Conservation (phyloP, 2,797 vertebrate genomes). For the Hephaestus fuliginosus region DNA sequence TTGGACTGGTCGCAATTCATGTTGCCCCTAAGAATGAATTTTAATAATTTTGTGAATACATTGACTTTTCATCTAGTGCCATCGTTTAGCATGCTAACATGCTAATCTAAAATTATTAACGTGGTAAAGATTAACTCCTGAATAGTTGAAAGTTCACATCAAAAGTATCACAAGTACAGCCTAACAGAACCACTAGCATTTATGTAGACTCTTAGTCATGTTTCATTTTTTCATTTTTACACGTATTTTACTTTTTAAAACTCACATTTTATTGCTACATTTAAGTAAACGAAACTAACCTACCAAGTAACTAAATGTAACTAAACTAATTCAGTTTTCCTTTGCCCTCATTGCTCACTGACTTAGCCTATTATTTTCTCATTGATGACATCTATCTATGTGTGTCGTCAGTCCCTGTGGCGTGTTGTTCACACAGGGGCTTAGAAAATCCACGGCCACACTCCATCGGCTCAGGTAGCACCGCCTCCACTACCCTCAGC, state of each 20-base stretch:
- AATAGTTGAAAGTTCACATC: neutral
- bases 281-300: neutral
- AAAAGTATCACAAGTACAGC: neutral
- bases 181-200: neutral
- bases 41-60: no score
- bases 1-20: no score
- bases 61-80: no score
- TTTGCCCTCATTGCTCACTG: conserved; percentile 41
- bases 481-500: conserved; percentile 81
- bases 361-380: conserved; percentile 33
- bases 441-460: conserved; percentile 80
- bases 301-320: neutral
- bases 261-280: neutral
- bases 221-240: neutral
- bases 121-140: neutral
- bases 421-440: conserved; percentile 82
- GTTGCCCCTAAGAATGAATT: no score
- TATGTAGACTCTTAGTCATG: neutral
- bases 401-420: conserved; percentile 82
- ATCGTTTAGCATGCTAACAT: neutral
- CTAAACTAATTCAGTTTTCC: neutral
- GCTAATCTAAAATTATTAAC: conserved; percentile 1
- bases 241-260: neutral
- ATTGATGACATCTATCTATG: conserved; percentile 64
- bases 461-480: conserved; percentile 86